phyloP scores from a whole-genome alignment of 2,797 vertebrate species.

The Gymnocypris eckloni region DNA sequence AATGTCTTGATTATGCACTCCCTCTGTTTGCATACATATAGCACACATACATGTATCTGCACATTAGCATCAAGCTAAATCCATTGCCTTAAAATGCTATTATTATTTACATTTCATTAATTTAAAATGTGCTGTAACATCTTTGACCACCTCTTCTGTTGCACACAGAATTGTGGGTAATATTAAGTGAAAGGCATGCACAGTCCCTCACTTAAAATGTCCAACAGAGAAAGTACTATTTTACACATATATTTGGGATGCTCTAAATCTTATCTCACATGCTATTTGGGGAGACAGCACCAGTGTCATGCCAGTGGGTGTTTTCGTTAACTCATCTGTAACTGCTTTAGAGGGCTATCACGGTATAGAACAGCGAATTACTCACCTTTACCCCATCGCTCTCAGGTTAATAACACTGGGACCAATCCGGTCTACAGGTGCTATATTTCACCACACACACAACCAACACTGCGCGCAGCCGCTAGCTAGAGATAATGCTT shows the following conservation, averaged over 20 bases:
- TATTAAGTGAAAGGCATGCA: background rate
- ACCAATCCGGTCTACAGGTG: slow-evolving; percentile 57
- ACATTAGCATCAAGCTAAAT: background rate
- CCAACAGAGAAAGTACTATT: background rate
- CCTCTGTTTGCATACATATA: background rate
- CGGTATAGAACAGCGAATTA: slow-evolving; percentile 5
- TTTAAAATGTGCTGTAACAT: background rate
- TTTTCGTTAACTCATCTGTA: slow-evolving; percentile 29
- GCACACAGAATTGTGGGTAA: background rate
- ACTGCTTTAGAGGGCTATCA: slow-evolving; percentile 42
- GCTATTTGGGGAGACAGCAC: slow-evolving; percentile 1
- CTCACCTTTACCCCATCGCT: slow-evolving; percentile 38
- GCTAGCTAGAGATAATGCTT: slow-evolving; percentile 57
- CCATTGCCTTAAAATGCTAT: background rate
- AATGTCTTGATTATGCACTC: background rate
- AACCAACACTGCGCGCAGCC: slow-evolving; percentile 52
- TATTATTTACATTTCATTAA: background rate
- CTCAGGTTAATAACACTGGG: slow-evolving; percentile 51
- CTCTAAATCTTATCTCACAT: slow-evolving; percentile 25
- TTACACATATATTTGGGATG: slow-evolving; percentile 6
- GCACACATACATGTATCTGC: background rate
- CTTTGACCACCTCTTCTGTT: background rate
- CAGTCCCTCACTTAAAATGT: background rate
- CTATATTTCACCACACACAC: slow-evolving; percentile 52
- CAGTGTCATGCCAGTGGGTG: background rate